Base-by-base conservation (phyloP, 2,113 vertebrate species). In the Murina feae region DNA sequence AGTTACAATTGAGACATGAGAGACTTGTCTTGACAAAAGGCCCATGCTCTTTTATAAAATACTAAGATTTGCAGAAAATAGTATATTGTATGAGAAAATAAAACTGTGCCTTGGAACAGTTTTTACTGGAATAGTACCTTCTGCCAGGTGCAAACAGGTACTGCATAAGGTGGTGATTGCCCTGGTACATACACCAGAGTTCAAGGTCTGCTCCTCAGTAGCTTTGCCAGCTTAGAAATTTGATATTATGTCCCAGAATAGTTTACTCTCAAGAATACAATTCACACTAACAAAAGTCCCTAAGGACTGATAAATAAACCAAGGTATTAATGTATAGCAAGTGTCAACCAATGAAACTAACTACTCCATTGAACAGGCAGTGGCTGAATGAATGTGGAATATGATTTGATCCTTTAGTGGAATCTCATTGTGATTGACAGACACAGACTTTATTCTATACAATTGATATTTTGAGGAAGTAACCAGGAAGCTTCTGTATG, bases 1-100 rank as follows among this genome's bases (percentile, higher is more conserved):
- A 60, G 47, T 82, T 39, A 82, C 35, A 82, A 74, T 5, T 79
- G 17, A 95, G 20, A 75, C 21, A n/a, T 49, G 32, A 94, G 71
- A 60, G 68, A 65, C 86, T 69, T 79, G 90, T 55, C 58, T 86
- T 86, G 75, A 95, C 21, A 86, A 86, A 90, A 85, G 32, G 10
- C 16, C n/a, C 75, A 10, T 86, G 68, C 4, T 49, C 39, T 81
- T 65, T 53, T 49, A 82, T n/a, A 37, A 82, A 89, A n/a, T 78
- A 78, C 5, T 79, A 80, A 37, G 49, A 86, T 32, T 81, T 90
- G 69, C 60, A 83, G 47, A 25, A 42, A 75, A 74, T 42, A 75
- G 14, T 71, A 0, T 4, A 28, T 32, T 35, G 5, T 11, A 68
- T 71, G 55, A 58, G 30, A 85, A 79, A 78, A 83, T 63, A 5